These are phyloP conservation scores for Leptogaster cylindrica DNA, from an alignment of 2,888 invertebrate species.

Conservation along the genomic window DNA sequence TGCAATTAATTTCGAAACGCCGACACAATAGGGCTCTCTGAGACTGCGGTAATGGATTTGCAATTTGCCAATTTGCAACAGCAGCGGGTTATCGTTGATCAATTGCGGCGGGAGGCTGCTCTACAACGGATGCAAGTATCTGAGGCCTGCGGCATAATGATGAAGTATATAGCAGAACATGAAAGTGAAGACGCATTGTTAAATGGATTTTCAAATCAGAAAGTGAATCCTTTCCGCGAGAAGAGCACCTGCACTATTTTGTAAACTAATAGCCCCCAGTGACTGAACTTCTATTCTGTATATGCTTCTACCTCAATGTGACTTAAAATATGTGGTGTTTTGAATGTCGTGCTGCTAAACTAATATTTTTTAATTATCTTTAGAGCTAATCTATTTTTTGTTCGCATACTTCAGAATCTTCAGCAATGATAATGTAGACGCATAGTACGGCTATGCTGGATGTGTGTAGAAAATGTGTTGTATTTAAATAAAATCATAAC, in stretches of 20 bases:
- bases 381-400: too few relatives aligned
- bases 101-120: constrained; percentile 88
- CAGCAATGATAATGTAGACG: too few relatives aligned
- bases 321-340: constrained; percentile 9
- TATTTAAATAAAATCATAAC: too few relatives aligned
- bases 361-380: too few relatives aligned
- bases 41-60: constrained; percentile 90
- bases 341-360: not conserved
- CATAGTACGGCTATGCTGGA: too few relatives aligned
- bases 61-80: constrained; percentile 94
- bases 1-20: not conserved
- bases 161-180: constrained; percentile 88
- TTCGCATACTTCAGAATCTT: too few relatives aligned
- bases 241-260: constrained; percentile 83
- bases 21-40: constrained; percentile 79
- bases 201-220: constrained; percentile 89
- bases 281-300: constrained; percentile 20
- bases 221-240: constrained; percentile 90
- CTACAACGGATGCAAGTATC: constrained; percentile 85
- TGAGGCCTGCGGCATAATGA: constrained; percentile 89
- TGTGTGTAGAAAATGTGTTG: too few relatives aligned
- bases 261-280: constrained; percentile 57
- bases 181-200: constrained; percentile 92
- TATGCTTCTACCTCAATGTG: constrained; percentile 28
- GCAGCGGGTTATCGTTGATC: constrained; percentile 88